Evolutionary conservation across 2,888 invertebrate species (phyloP), one percentile per base, ranked within the genome.

Genomic region (Diadegma fenestrale): DNA sequence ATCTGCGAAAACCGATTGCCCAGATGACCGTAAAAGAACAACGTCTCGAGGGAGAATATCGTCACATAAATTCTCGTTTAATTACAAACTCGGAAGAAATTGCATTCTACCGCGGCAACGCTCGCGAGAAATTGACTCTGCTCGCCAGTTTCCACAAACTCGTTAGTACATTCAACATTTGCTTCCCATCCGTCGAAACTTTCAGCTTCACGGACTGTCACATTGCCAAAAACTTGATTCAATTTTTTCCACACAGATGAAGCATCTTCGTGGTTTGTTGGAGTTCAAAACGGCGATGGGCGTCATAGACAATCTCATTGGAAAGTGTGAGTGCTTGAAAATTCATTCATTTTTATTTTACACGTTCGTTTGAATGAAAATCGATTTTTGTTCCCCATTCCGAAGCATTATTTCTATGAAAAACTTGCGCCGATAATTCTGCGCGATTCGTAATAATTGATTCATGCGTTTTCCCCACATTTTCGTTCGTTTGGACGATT

Each of bases 21-120:
- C 95, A 96, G 69, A 95, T 99, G 95, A 99, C 99, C 0, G 98
- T 99, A 0, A 96, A 96, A 85, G 99, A 99, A 94, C 99, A 99
- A 94, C 98, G 98, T 93, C 94, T 99, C n/a, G 99, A 99, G 95
- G 99, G 99, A 77, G 99, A 99, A 95, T 99, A 98, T 94, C 96
- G 99, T 92, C 99, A 98, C 92, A 98, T 99, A 45, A 99, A 99
- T 94, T 98, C 99, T 2, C 95, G 99, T 73, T 95, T 99, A 43
- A 99, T 99, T 85, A 99, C 99, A 0, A 99, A 99, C 94, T 98
- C 99, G 0, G 99, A 99, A 94, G 99, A 99, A 94, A 96, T 99
- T 61, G 97, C 97, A 0, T 97, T 97, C 93, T 97, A 96, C 90
- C 96, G 97, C 94, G 97, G 98, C 87, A 98, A 97, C 90, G 95